Base-by-base conservation (phyloP, 1,140 invertebrate species). In the Drosophila pandora region DNA sequence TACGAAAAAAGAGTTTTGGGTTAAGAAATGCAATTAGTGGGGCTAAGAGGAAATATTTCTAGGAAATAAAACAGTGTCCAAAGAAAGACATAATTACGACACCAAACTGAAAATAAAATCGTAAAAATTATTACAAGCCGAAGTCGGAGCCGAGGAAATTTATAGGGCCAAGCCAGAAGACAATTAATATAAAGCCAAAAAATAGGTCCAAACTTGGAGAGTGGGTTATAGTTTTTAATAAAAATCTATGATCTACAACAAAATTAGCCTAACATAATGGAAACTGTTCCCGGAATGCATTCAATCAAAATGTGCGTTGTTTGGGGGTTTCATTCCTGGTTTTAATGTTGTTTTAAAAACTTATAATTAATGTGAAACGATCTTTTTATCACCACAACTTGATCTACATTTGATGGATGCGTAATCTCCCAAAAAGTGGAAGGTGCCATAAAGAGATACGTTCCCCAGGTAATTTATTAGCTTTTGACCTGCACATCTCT, bases 311-410 rank as follows among this genome's bases (percentile, higher is more conserved):
- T 79, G 82, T 84, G 71, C 37, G 53, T 37, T 67, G 58, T 32
- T 57, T 74, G 43, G 59, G 34, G 3, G 17, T 53, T 55, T 13
- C 25, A 7, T 39, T 47, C 32, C 32, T 25, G 48, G 48, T 62
- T 65, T 80, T 80, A 80, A 80, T 80, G 81, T 74, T 41, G 73
- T 69, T 73, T 87, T 79, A 83, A 87, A 88, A 88, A 87, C 83
- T 79, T 88, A 87, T 87, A 87, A 87, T 87, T 87, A 87, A 87
- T 87, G 83, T 88, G 75, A 83, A 83, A 73, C 75, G 68, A 71
- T 68, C 67, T 59, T 76, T 88, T 88, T 87, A 83, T 87, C 83
- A 60, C 79, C 59, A 49, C 83, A 82, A 82, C 74, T 79, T 87
- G 83, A 87, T 87, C 83, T 87, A 87, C 83, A 87, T 80, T 85